Conservation (phyloP, 2,797 vertebrate genomes). For the Darevskia nairensis region DNA sequence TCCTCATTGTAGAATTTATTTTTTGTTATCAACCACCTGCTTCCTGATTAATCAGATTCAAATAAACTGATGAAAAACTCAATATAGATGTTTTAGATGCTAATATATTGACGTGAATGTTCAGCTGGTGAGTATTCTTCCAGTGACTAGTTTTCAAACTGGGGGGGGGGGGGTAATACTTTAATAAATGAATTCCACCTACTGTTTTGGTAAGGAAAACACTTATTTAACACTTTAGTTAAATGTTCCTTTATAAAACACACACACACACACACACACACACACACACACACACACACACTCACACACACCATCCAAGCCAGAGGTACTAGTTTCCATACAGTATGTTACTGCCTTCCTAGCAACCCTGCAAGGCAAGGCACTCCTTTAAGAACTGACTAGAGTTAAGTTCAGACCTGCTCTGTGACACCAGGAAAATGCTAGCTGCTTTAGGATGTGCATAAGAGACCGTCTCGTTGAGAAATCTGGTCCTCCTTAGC, state of each 20-base stretch:
- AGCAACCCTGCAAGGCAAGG: too few species aligned
- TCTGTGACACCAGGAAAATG: neutral
- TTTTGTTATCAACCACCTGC: too few species aligned
- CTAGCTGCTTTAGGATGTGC: neutral
- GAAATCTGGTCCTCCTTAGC: neutral
- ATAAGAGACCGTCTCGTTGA: neutral
- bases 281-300: too few species aligned
- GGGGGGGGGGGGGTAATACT: neutral
- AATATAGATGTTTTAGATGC: too few species aligned
- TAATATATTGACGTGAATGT: too few species aligned
- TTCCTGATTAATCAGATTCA: too few species aligned
- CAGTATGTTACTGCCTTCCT: neutral
- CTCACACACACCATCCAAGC: too few species aligned
- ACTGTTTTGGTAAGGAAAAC: neutral
- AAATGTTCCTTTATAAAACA: neutral
- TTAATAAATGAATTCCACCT: neutral
- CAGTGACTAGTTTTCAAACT: too few species aligned
- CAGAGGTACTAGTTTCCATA: neutral
- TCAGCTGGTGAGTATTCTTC: too few species aligned
- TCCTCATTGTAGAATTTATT: too few species aligned
- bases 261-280: too few species aligned
- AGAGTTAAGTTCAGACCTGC: neutral
- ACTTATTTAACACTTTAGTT: neutral
- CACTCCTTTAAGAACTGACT: neutral
- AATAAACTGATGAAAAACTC: too few species aligned